phyloP scores from a whole-genome alignment of 37 sponge, comb jelly and placozoan species.

The Geodia barretti region DNA sequence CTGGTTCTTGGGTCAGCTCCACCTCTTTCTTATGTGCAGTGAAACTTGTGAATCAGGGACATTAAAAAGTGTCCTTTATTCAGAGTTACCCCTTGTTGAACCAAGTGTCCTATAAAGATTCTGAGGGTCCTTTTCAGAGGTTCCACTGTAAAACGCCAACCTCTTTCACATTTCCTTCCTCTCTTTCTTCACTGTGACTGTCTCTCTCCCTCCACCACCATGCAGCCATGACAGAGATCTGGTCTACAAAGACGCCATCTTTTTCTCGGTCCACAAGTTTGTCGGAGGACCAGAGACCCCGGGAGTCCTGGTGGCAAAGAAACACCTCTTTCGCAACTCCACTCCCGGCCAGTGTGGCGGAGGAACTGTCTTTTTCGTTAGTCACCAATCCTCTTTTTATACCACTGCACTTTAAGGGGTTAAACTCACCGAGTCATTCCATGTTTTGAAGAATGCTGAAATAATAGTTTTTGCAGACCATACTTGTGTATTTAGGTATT shows the following conservation, averaged over 20 bases:
- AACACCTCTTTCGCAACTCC: slow-evolving; percentile 64
- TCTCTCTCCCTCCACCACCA: not conserved
- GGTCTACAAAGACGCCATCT: slow-evolving; percentile 89
- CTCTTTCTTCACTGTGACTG: not conserved
- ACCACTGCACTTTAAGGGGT: no score
- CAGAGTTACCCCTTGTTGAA: no score
- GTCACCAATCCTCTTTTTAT: slow-evolving; percentile 7
- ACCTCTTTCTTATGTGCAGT: not conserved
- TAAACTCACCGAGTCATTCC: no score
- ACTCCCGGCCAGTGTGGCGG: slow-evolving; percentile 79
- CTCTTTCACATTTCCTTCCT: no score
- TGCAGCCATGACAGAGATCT: slow-evolving; percentile 33
- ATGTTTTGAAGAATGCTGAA: no score
- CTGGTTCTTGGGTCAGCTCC: slow-evolving; percentile 27
- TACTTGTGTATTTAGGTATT: no score
- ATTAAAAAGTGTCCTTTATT: no score
- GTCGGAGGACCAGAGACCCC: slow-evolving; percentile 90
- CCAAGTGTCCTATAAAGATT: no score
- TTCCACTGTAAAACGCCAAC: no score
- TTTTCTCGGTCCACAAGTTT: slow-evolving; percentile 93
- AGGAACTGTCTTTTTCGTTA: slow-evolving; percentile 93
- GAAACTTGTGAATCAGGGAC: no score
- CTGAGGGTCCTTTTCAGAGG: no score
- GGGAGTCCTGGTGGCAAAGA: slow-evolving; percentile 90
- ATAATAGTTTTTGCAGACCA: no score